Base-by-base conservation (phyloP, 2,888 invertebrate genomes). In the Pheosia gnoma region DNA sequence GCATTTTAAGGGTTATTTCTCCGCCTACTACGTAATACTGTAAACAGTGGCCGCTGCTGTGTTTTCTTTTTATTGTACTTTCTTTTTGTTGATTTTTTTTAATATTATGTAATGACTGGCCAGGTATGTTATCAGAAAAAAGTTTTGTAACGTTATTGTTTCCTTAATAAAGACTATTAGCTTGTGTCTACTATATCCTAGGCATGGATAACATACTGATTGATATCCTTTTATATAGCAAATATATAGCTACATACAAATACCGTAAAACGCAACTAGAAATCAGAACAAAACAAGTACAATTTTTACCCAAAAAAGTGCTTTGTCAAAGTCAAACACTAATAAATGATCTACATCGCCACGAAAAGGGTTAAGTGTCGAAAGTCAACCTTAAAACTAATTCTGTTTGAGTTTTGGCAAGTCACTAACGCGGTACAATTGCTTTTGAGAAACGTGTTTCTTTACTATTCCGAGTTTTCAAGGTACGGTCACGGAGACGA, bases 401-500 rank as follows among this genome's bases (percentile, higher is more conserved):
- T 73, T 75, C 67, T 75, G 68, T 64, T 61, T 5, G 59, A 71
- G 62, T 72, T 76, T 74, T 63, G 52, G 74, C 81, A 65, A 84
- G 75, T 84, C 84, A 84, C 67, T 72, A 69, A 63, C 69, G 77
- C 63, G 53, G 65, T 55, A 80, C 80, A 79, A 79, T 80, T 67
- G 74, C 68, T 77, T 75, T 77, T 62, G 55, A 71, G 62, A 64
- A 67, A 59, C 38, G 10, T 62, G 65, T 72, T 71, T 68, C 71
- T 68, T 77, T 41, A 67, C 72, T 74, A 61, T 72, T 76, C 58
- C 54, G 58, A 59, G 63, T 65, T 66, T 68, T 70, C 56, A 41
- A 41, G 39, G n/a, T 53, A 37, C 53, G 37, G 56, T 8, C 56
- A 56, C 13, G 13, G 56, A 41, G 41, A 3, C 7, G 25, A 13